Base-by-base conservation (phyloP, 2,797 vertebrate species). In the Eulemur albifrons region DNA sequence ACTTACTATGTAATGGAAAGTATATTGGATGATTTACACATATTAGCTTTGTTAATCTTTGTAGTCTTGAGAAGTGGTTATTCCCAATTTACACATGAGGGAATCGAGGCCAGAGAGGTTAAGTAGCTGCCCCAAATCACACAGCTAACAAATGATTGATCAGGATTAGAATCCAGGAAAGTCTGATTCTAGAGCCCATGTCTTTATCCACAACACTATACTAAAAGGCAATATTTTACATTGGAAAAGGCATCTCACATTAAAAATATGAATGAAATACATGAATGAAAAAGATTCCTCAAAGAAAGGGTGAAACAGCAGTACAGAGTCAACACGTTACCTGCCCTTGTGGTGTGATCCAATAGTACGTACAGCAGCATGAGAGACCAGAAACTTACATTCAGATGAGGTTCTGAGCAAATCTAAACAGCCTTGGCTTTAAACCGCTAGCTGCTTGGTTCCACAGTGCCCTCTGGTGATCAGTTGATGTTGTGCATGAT, bases 381-480 rank as follows among this genome's bases (percentile, higher is more conserved):
- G 7, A 50, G 48, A 91, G 30, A 27, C 17, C 30, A 92, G 76
- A 92, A 88, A 70, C 18, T 13, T 70, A 57, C 82, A 23, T 69
- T 77, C 4, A 5, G 77, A 43, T 7, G 4, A 18, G 45, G 6
- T 10, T 63, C 27, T 11, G 13, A 45, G 21, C 6, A 54, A 70
- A 90, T 73, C 9, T 18, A 7, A 40, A 61, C 45, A 65, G 27
- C 18, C 14, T 4, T 15, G 4, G n/a, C 43, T 35, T 70, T 18
- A 67, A 67, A 17, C n/a, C 50, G 73, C 40, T 30, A 23, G 21
- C 21, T 70, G 12, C 13, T 40, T 88, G 38, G 35, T 27, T 50
- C 83, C 50, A 88, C 32, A 92, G 89, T 59, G 83, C 85, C 77
- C 95, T 94, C 96, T 88, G 12, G 69, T 73, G 96, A 79, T 65